Conservation (phyloP, 1,140 invertebrate species). For the Drosophila carrolli region DNA sequence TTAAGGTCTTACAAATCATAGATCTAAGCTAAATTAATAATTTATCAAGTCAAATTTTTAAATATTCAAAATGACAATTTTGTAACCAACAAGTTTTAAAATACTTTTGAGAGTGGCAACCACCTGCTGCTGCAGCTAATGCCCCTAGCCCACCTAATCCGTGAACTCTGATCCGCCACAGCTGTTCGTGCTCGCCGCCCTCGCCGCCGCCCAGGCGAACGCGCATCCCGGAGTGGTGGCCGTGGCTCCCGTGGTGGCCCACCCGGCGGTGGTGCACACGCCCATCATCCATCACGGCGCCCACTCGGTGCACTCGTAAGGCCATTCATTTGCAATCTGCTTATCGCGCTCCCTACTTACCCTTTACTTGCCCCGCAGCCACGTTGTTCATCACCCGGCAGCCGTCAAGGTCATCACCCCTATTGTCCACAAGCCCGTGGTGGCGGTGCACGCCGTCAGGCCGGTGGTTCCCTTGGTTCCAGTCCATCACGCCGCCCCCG, state of each 20-base stretch:
- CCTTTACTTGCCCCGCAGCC: slow-evolving; percentile 32
- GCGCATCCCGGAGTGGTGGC: slow-evolving; percentile 77
- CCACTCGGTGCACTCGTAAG: slow-evolving; percentile 83
- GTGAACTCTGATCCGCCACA: slow-evolving; percentile 29
- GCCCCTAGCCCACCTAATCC: slow-evolving; percentile 25
- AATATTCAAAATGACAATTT: no score
- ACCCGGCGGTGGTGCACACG: slow-evolving; percentile 68
- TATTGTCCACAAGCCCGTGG: slow-evolving; percentile 79
- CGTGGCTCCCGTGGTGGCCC: slow-evolving; percentile 86
- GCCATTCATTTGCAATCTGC: slow-evolving; percentile 32
- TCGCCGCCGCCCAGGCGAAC: slow-evolving; percentile 57
- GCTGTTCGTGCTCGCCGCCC: slow-evolving; percentile 68
- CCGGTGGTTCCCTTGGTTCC: slow-evolving; percentile 85
- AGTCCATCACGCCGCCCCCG: slow-evolving; percentile 86
- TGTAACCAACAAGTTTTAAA: not conserved
- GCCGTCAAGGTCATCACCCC: slow-evolving; percentile 73
- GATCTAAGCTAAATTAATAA: no score
- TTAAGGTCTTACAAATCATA: no score
- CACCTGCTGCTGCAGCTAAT: slow-evolving; percentile 11
- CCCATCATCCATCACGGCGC: slow-evolving; percentile 77
- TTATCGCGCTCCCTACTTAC: slow-evolving; percentile 20
- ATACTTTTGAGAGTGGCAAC: not conserved
- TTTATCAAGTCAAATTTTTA: no score
- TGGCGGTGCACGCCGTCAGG: slow-evolving; percentile 85
- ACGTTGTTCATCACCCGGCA: slow-evolving; percentile 80